Evolutionary conservation across 2,888 invertebrate genomes (phyloP).

Genomic region (Electrophaes corylata): DNA sequence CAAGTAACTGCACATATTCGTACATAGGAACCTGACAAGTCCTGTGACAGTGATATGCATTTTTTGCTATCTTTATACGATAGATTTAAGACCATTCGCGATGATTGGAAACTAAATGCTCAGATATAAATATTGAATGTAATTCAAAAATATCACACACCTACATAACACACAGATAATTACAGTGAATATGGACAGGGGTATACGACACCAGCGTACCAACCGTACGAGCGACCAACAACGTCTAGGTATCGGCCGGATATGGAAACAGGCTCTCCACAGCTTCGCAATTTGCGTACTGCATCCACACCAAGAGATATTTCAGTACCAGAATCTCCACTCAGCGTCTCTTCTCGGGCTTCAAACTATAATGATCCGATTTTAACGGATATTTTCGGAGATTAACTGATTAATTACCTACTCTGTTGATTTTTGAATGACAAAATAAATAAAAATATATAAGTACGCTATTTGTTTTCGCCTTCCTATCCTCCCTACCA

Average conservation of each 20-base stretch:
- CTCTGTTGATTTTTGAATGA: constrained; percentile 31
- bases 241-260: constrained; percentile 21
- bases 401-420: constrained; percentile 30
- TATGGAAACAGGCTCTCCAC: constrained; percentile 31
- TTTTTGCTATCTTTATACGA: constrained; percentile 42
- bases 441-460: constrained; percentile 29
- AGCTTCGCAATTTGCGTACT: constrained; percentile 30
- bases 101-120: constrained; percentile 39
- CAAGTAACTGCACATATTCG: constrained; percentile 36
- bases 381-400: constrained; percentile 36
- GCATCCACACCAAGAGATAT: constrained; percentile 35
- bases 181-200: constrained; percentile 38
- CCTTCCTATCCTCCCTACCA: background rate
- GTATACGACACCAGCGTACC: constrained; percentile 18
- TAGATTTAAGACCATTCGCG: constrained; percentile 35
- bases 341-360: constrained; percentile 32
- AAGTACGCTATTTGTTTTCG: background rate
- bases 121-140: constrained; percentile 40
- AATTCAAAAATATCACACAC: constrained; percentile 37
- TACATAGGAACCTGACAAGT: constrained; percentile 40
- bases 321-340: constrained; percentile 32
- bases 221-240: constrained; percentile 32
- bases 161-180: constrained; percentile 25
- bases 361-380: constrained; percentile 36
- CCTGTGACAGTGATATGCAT: constrained; percentile 40